phyloP scores from a whole-genome alignment of 2,113 vertebrate species.

The Corydoras sp. region DNA sequence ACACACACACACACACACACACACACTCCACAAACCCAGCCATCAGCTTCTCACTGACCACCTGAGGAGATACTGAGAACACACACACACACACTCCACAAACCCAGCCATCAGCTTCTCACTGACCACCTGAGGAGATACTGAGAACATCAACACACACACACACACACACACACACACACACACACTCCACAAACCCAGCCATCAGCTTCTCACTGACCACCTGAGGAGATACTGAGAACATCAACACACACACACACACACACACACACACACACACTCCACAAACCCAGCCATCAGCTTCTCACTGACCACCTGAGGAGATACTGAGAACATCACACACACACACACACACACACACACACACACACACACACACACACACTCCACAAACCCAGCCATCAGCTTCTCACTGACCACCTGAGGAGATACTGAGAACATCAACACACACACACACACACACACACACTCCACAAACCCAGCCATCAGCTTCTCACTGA shows the following conservation, averaged over 20 bases:
- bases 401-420: slow-evolving; percentile 86
- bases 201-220: not conserved
- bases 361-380: too few relatives aligned
- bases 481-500: too few relatives aligned
- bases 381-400: slow-evolving; percentile 94
- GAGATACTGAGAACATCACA: too few relatives aligned
- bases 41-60: slow-evolving; percentile 13
- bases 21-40: too few relatives aligned
- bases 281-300: too few relatives aligned
- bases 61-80: slow-evolving; percentile 51
- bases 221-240: slow-evolving; percentile 53
- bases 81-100: slow-evolving; percentile 73
- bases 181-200: too few relatives aligned
- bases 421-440: slow-evolving; percentile 49
- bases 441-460: slow-evolving; percentile 51
- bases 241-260: too few relatives aligned
- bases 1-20: too few relatives aligned
- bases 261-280: too few relatives aligned
- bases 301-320: slow-evolving; percentile 55
- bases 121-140: slow-evolving; percentile 69
- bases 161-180: slow-evolving; percentile 61
- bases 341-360: too few relatives aligned
- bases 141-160: not conserved
- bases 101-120: slow-evolving; percentile 95
- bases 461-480: too few relatives aligned